Evolutionary conservation across 2,888 invertebrate genomes (phyloP).

Genomic region (Xestoiulus laeticollis): DNA sequence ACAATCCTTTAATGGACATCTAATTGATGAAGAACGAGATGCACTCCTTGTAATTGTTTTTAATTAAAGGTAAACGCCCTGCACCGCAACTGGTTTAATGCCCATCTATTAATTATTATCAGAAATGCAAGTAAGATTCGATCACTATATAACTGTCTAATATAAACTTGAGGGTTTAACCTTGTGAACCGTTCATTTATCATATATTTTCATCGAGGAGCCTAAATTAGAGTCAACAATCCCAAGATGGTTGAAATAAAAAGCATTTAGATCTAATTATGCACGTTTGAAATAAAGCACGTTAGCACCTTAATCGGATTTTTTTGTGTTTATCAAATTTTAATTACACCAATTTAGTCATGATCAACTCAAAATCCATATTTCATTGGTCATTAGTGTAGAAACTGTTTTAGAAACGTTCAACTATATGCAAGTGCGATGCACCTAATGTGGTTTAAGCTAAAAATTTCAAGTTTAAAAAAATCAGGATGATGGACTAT

Average conservation of each 20-base stretch:
- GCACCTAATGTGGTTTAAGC: background rate
- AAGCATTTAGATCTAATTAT: background rate
- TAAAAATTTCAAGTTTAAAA: no score
- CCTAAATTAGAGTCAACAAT: background rate
- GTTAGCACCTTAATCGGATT: background rate
- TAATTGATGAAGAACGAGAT: background rate
- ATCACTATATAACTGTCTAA: background rate
- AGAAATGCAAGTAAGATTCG: background rate
- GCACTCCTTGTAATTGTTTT: background rate
- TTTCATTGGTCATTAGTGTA: background rate
- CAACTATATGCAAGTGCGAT: background rate
- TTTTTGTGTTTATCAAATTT: background rate
- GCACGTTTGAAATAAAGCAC: background rate
- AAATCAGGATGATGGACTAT: background rate
- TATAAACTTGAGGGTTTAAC: conserved; percentile 24
- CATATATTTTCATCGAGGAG: background rate
- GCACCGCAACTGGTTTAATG: background rate
- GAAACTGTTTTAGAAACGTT: background rate
- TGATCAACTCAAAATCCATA: conserved; percentile 11
- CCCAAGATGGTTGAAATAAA: background rate
- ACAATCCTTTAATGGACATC: background rate
- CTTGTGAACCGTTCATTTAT: background rate
- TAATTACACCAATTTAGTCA: background rate
- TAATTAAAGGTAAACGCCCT: conserved; percentile 20
- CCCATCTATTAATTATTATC: conserved; percentile 15